These are phyloP conservation scores for Drosophila algonquin DNA, from an alignment of 2,888 invertebrate species.

Conservation along the genomic window DNA sequence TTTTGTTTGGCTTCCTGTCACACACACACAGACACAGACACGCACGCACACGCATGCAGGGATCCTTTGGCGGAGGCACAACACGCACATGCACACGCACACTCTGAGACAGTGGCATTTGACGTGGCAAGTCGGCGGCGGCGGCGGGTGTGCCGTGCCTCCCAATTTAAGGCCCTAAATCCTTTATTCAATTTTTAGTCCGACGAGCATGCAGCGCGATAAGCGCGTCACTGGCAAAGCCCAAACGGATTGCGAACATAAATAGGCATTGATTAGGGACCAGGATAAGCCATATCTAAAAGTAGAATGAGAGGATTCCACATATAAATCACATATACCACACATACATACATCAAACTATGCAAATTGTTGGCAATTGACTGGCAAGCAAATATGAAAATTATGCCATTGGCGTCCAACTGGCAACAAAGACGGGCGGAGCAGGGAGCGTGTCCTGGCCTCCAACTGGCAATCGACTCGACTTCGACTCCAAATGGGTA, in stretches of 20 bases:
- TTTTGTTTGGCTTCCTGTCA: constrained; percentile 81
- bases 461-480: constrained; percentile 30
- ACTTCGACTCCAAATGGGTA: constrained; percentile 23
- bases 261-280: constrained; percentile 75
- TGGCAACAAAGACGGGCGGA: constrained; percentile 50
- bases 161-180: constrained; percentile 75
- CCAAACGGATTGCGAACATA: constrained; percentile 59
- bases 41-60: constrained; percentile 12
- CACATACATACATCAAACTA: constrained; percentile 30
- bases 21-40: constrained; percentile 45
- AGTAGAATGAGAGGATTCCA: background rate
- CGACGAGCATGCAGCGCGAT: constrained; percentile 69
- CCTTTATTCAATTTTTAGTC: constrained; percentile 80
- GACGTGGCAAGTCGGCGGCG: constrained; percentile 65
- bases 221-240: constrained; percentile 69
- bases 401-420: constrained; percentile 66
- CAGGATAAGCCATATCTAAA: constrained; percentile 21
- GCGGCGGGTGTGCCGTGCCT: constrained; percentile 24
- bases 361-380: constrained; percentile 70
- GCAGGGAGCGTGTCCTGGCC: constrained; percentile 1
- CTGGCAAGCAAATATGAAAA: constrained; percentile 70
- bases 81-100: constrained; percentile 7
- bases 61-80: background rate
- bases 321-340: constrained; percentile 46
- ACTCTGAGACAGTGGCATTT: constrained; percentile 41